Evolutionary conservation across 2,113 vertebrate genomes (phyloP).

Genomic region (Dicentrarchus labrax): DNA sequence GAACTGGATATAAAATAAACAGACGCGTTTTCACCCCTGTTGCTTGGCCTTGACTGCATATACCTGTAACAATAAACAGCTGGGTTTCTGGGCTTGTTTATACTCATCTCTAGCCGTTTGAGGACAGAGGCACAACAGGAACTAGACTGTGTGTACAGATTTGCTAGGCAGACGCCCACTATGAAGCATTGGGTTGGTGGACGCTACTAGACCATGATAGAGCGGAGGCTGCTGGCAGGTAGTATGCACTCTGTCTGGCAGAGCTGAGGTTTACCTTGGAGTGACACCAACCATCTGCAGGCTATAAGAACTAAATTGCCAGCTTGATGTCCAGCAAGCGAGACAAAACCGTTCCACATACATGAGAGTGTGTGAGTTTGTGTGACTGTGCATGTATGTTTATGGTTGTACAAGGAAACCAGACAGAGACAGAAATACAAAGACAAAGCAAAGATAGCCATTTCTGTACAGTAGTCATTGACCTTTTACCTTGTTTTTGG

Average conservation of each 20-base stretch:
- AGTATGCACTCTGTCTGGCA: slow-evolving; percentile 67
- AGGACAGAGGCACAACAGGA: slow-evolving; percentile 80
- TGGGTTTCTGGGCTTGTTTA: slow-evolving; percentile 73
- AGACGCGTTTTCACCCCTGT: slow-evolving; percentile 55
- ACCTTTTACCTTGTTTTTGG: background rate
- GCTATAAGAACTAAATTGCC: slow-evolving; percentile 74
- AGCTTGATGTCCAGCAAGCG: slow-evolving; percentile 67
- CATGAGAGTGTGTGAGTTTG: slow-evolving; percentile 58
- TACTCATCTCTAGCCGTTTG: slow-evolving; percentile 73
- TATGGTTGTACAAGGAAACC: slow-evolving; percentile 41
- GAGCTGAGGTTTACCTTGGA: slow-evolving; percentile 77
- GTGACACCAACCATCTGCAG: slow-evolving; percentile 79
- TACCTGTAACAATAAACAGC: slow-evolving; percentile 82
- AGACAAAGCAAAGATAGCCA: slow-evolving; percentile 21
- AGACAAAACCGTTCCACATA: slow-evolving; percentile 73
- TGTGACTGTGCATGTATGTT: slow-evolving; percentile 36
- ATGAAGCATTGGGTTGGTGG: slow-evolving; percentile 62
- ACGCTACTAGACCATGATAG: slow-evolving; percentile 78
- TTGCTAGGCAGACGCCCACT: slow-evolving; percentile 68
- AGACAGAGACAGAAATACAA: slow-evolving; percentile 52
- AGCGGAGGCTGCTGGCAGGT: slow-evolving; percentile 76
- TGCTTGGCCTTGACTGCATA: slow-evolving; percentile 65
- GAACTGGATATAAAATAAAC: slow-evolving; percentile 81
- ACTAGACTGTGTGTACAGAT: slow-evolving; percentile 69
- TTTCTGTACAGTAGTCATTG: slow-evolving; percentile 18